Evolutionary conservation across 2,113 vertebrate genomes (phyloP).

Genomic region (Neogale vison): DNA sequence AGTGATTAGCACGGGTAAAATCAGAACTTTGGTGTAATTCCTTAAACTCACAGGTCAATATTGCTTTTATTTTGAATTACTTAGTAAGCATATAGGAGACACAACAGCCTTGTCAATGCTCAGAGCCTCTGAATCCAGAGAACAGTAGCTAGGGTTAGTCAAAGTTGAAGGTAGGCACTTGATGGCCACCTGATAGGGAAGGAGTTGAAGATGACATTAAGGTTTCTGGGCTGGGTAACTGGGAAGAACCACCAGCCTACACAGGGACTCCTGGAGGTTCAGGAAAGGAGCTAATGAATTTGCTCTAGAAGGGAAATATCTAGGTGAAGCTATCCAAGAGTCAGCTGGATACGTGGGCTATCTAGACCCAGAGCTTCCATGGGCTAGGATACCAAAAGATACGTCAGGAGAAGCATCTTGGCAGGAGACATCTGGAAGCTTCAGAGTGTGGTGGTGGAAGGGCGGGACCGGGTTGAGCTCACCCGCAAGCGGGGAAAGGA

Average conservation of each 20-base stretch:
- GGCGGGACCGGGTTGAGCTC: conserved; percentile 18
- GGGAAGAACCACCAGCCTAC: not conserved
- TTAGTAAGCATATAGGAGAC: not conserved
- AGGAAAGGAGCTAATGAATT: not conserved
- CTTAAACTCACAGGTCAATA: not conserved
- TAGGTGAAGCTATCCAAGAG: not conserved
- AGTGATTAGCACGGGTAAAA: not conserved
- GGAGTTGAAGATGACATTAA: not conserved
- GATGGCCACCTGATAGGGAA: not conserved
- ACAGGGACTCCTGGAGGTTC: not conserved
- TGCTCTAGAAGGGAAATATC: conserved; percentile 28
- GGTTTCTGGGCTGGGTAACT: not conserved
- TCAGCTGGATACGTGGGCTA: not conserved
- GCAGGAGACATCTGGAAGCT: conserved; percentile 40
- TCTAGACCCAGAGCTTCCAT: not conserved
- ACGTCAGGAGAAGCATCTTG: not conserved
- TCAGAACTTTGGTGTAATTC: not conserved
- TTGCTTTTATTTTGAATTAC: not conserved
- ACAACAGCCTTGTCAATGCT: not conserved
- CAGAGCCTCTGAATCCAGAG: conserved; percentile 5
- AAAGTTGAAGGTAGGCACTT: not conserved
- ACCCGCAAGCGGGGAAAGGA: not conserved
- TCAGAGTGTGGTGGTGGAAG: not conserved
- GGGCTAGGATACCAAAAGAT: not conserved
- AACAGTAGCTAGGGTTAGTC: not conserved